Evolutionary conservation across 2,113 vertebrate species (phyloP).

Genomic region (Tyto alba): DNA sequence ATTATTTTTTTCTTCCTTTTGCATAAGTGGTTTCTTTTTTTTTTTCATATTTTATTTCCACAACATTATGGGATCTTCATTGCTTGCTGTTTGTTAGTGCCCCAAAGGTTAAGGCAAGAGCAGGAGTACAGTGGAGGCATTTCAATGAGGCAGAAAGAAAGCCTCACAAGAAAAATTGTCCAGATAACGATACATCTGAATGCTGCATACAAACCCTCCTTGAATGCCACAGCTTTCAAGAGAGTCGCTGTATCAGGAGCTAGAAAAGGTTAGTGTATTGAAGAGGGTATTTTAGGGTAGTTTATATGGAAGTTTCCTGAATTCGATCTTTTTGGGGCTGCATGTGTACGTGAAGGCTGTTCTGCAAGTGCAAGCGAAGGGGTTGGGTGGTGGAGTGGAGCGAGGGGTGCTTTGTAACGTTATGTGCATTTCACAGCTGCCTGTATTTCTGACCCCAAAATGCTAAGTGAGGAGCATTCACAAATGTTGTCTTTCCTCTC

Average conservation of each 20-base stretch:
- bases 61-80: not conserved
- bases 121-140: not conserved
- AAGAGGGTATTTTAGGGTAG: accelerated
- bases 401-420: not conserved
- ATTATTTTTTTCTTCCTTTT: not conserved
- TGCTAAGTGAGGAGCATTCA: not conserved
- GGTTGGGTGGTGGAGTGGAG: not conserved
- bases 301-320: not conserved
- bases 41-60: not conserved
- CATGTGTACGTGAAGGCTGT: accelerated
- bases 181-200: not conserved
- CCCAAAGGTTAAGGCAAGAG: not conserved
- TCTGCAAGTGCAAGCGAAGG: not conserved
- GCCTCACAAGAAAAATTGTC: not conserved
- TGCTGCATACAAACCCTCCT: not conserved
- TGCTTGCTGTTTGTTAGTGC: not conserved
- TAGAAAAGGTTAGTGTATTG: not conserved
- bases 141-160: not conserved
- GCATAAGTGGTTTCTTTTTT: not conserved
- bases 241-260: accelerated
- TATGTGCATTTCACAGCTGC: accelerated
- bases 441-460: not conserved
- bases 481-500: not conserved
- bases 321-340: not conserved
- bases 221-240: not conserved